Evolutionary conservation across 2,113 vertebrate genomes (phyloP), one percentile per base, ranked within the genome.

Genomic region (Oreocharis arfaki): DNA sequence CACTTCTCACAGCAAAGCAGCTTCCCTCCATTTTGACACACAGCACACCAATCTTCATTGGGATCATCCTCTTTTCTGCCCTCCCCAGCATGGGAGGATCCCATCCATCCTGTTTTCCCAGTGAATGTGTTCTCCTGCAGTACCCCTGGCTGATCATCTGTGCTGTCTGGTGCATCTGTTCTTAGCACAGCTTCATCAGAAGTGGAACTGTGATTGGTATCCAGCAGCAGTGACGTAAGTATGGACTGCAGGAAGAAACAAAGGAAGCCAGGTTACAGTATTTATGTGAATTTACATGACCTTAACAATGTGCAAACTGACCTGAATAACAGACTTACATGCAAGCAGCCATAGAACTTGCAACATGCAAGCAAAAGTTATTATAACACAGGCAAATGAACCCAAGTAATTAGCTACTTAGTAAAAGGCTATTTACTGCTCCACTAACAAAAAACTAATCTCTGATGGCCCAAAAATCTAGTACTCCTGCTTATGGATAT

Each of bases 41-140:
- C 98, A 14, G 98, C 98, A 90, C 98, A 98, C 98, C 98, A 98
- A 12, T 98, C 98, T 83, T 98, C 98, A n/a, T 98, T 98, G 69
- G 98, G 98, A 90, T 98, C 98, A 15, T 98, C 98, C 33, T 98
- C 98, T 92, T 98, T 98, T 9, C 98, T 97, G 5, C 97, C 92
- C 46, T 98, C 98, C 9, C 96, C 96, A 10, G 18, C 5, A 1
- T 96, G 97, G 22, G 97, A 87, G 2, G 96, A 21, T 6, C 96
- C 97, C 3, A 94, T 81, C 98, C 98, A 98, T 42, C 90, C 92
- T 3, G 96, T 81, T 81, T 98, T 98, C 55, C 95, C 97, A 49
- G 84, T 80, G 35, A 95, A 79, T 5, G 41, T 47, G 26, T 16
- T 96, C 59, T 97, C 97, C 74, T 97, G 97, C 74, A 95, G 93